Percentiles rank a stretch among this genome's conserved stretches.
Evolutionary conservation across 2,113 vertebrate species (phyloP).

Genomic region (Ctenodactylus gundi): DNA sequence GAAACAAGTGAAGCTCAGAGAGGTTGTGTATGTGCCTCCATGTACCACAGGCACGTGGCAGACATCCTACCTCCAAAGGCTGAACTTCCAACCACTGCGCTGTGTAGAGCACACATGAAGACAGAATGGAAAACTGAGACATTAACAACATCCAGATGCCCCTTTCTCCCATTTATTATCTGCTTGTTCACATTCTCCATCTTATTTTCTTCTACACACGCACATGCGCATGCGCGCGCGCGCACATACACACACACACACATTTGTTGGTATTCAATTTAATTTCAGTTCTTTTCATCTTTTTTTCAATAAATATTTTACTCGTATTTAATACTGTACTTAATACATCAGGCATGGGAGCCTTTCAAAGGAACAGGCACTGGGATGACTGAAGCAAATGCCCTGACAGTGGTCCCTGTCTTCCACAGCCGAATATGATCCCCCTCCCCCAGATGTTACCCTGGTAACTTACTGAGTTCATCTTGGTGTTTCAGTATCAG

Average conservation of each 20-base stretch:
- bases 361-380: slow-evolving; percentile 51
- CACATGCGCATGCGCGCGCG: no score
- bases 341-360: slow-evolving; percentile 52
- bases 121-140: background rate
- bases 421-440: slow-evolving; percentile 49
- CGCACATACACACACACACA: background rate
- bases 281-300: slow-evolving; percentile 66
- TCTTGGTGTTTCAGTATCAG: background rate
- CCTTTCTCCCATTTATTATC: background rate
- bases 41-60: background rate
- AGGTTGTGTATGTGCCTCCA: background rate
- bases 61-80: background rate
- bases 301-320: slow-evolving; percentile 40
- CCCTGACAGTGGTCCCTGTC: background rate
- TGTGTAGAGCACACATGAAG: background rate
- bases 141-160: background rate
- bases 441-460: background rate
- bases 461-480: background rate
- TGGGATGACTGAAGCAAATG: slow-evolving; percentile 9
- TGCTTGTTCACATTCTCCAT: background rate
- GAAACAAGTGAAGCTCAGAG: background rate
- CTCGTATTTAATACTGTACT: slow-evolving; percentile 56
- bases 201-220: background rate
- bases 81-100: background rate
- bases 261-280: slow-evolving; percentile 34